phyloP scores from a whole-genome alignment of 2,888 invertebrate species.

The Dysmachus trigonus region DNA sequence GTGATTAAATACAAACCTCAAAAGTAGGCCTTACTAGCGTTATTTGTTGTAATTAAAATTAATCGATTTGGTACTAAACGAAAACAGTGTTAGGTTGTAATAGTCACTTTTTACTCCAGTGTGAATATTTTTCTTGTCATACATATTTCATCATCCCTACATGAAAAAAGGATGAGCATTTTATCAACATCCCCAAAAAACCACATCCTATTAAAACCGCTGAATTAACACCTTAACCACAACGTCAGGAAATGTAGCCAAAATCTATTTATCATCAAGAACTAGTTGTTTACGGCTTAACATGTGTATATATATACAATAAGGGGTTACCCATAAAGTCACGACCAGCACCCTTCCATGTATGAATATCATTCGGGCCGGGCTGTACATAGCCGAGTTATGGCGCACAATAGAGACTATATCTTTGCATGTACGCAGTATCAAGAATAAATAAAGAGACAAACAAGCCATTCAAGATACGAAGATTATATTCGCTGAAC shows the following conservation, averaged over 20 bases:
- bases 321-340: conserved; percentile 26
- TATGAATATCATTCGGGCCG: conserved; percentile 13
- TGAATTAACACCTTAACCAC: conserved; percentile 53
- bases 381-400: background rate
- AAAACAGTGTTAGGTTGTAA: too few relatives aligned
- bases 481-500: conserved; percentile 45
- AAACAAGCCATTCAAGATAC: conserved; percentile 23
- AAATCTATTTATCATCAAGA: conserved; percentile 52
- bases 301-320: background rate
- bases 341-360: background rate
- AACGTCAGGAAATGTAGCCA: conserved; percentile 53
- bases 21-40: too few relatives aligned
- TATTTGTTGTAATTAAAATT: too few relatives aligned
- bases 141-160: background rate
- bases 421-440: conserved; percentile 6
- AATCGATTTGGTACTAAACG: too few relatives aligned
- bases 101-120: background rate
- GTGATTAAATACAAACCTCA: too few relatives aligned
- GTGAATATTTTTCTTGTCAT: background rate
- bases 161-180: background rate
- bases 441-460: conserved; percentile 33
- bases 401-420: conserved; percentile 7
- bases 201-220: conserved; percentile 53
- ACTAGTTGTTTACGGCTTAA: conserved; percentile 44
- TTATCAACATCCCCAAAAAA: conserved; percentile 40